These are phyloP conservation scores for Caenorhabditis angaria DNA, from an alignment of 2,888 invertebrate genomes.

Conservation along the genomic window DNA sequence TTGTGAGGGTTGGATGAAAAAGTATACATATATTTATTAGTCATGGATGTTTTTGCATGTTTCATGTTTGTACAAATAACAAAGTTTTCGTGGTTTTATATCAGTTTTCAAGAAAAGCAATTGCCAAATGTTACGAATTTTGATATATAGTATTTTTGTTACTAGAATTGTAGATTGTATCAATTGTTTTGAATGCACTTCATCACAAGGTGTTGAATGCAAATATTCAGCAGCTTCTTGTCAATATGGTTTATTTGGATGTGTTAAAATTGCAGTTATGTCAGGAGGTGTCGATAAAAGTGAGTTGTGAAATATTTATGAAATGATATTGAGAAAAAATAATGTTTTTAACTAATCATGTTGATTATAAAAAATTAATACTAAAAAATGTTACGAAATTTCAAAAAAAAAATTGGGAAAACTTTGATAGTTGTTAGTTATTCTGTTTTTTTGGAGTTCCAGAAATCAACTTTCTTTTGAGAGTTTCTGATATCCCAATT, in stretches of 20 bases:
- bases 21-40: neutral
- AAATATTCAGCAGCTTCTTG: conserved; percentile 50
- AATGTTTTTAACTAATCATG: no score
- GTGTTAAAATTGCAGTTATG: conserved; percentile 54
- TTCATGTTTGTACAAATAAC: conserved; percentile 4
- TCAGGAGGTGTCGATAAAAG: conserved; percentile 59
- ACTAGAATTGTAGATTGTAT: conserved; percentile 10
- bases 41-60: neutral
- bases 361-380: no score
- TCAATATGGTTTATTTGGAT: conserved; percentile 58
- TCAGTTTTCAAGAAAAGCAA: neutral
- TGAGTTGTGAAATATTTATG: conserved; percentile 15
- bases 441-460: no score
- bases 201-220: conserved; percentile 50
- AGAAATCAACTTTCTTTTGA: no score
- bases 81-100: neutral
- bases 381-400: no score
- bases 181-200: conserved; percentile 53
- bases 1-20: neutral
- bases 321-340: no score
- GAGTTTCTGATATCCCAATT: no score
- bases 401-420: no score
- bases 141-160: neutral
- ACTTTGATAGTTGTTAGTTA: no score
- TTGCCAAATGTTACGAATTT: neutral